Evolutionary conservation across 2,113 vertebrate genomes (phyloP).

Genomic region (Apus apus): DNA sequence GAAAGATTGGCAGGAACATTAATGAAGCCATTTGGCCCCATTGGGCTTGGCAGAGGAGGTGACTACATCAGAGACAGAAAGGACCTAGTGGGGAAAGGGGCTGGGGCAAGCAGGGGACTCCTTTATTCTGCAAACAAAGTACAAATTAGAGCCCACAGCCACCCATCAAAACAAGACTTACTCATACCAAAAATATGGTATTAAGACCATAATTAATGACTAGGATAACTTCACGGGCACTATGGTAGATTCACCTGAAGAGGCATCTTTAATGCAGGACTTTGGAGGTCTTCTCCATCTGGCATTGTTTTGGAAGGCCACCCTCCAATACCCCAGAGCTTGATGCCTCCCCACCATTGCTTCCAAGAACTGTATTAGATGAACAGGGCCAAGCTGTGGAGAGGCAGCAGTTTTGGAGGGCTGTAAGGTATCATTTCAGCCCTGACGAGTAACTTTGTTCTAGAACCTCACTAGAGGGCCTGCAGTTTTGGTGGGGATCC

Average conservation of each 20-base stretch:
- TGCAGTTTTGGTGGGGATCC: background rate
- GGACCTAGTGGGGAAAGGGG: background rate
- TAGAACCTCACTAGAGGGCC: background rate
- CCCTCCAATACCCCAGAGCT: background rate
- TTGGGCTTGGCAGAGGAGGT: background rate
- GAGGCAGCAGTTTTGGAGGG: background rate
- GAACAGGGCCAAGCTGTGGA: background rate
- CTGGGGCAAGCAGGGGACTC: background rate
- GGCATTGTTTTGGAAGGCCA: background rate
- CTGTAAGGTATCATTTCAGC: background rate
- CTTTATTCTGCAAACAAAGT: background rate
- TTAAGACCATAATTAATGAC: background rate
- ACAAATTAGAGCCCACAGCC: background rate
- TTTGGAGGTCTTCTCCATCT: background rate
- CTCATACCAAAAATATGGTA: background rate
- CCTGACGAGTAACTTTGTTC: no score
- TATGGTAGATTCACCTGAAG: background rate
- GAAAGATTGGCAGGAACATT: background rate
- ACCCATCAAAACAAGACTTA: background rate
- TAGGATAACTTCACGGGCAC: background rate
- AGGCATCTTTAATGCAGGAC: background rate
- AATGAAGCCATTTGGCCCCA: background rate
- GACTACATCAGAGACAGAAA: background rate
- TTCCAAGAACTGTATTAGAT: background rate
- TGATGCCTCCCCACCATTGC: background rate